Percentiles rank a stretch among this genome's conserved stretches.
These are phyloP conservation scores for Pangasius djambal DNA, from an alignment of 2,797 vertebrate species.

Conservation along the genomic window DNA sequence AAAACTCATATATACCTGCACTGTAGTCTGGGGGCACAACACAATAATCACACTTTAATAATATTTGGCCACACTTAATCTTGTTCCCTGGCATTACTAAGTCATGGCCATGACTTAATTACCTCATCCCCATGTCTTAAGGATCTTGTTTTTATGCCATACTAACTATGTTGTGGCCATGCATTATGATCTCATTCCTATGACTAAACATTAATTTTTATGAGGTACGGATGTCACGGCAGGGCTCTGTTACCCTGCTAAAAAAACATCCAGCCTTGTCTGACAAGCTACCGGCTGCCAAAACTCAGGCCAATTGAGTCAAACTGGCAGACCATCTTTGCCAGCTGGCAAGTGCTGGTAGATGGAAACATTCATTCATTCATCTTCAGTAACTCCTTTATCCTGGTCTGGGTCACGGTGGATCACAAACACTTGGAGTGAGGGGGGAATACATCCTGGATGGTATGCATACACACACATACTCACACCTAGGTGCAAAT, in stretches of 20 bases:
- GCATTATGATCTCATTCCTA: not conserved
- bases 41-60: not conserved
- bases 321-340: constrained; percentile 38
- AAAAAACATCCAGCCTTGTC: not conserved
- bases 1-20: not conserved
- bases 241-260: not conserved
- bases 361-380: constrained; percentile 16
- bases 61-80: not conserved
- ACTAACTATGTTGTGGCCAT: not conserved
- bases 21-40: not conserved
- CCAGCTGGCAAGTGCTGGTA: constrained; percentile 27
- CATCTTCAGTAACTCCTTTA: constrained; percentile 39
- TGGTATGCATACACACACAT: not conserved
- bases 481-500: not conserved
- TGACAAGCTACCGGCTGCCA: constrained; percentile 19
- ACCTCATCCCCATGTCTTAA: not conserved
- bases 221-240: not conserved
- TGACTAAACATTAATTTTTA: not conserved
- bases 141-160: not conserved
- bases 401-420: not conserved
- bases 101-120: not conserved
- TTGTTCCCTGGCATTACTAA: not conserved
- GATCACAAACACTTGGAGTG: not conserved
- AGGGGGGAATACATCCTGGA: not conserved
- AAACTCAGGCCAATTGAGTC: constrained; percentile 10